A percentile compares a stretch with the other conserved stretches of the same genome.
phyloP scores from a whole-genome alignment of 2,797 vertebrate species.

The Syngnathus acus region DNA sequence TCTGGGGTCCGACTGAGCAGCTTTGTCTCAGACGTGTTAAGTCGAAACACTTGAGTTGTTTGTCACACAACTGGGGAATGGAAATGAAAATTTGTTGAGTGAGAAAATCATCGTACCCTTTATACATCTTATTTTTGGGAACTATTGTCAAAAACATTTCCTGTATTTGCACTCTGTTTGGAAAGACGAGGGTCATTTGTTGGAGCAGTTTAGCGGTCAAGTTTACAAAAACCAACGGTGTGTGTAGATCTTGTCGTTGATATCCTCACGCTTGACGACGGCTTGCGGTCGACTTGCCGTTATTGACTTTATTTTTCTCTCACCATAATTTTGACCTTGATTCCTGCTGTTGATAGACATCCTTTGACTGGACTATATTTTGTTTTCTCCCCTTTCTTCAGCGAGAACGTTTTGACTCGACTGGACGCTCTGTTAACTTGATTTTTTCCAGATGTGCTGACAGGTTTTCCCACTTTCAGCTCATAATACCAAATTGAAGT shows the following conservation, averaged over 20 bases:
- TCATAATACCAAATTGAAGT: slow-evolving; percentile 24
- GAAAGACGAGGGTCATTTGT: slow-evolving; percentile 52
- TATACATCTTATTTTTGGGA: slow-evolving; percentile 14
- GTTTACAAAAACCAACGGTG: not conserved
- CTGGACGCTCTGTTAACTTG: slow-evolving; percentile 49
- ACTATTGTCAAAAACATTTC: slow-evolving; percentile 52
- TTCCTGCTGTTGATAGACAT: slow-evolving; percentile 57
- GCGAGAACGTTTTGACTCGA: slow-evolving; percentile 49
- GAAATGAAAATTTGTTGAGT: slow-evolving; percentile 55
- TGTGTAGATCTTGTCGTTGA: slow-evolving; percentile 52
- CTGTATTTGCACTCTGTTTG: slow-evolving; percentile 57
- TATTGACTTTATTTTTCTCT: slow-evolving; percentile 25
- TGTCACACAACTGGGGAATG: slow-evolving; percentile 49
- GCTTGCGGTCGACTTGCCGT: slow-evolving; percentile 34
- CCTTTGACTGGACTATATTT: slow-evolving; percentile 50
- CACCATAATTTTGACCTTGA: slow-evolving; percentile 59
- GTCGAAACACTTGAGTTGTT: slow-evolving; percentile 43
- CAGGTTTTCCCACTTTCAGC: slow-evolving; percentile 51
- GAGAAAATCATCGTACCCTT: slow-evolving; percentile 20
- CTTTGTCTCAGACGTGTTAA: slow-evolving; percentile 42
- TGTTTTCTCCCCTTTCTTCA: slow-evolving; percentile 8
- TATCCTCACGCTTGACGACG: slow-evolving; percentile 42
- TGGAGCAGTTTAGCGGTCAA: slow-evolving; percentile 44
- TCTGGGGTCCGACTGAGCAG: slow-evolving; percentile 31
- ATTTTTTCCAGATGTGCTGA: slow-evolving; percentile 70